Base-by-base conservation (phyloP, 1,140 invertebrate genomes). In the Fopius arisanus region DNA sequence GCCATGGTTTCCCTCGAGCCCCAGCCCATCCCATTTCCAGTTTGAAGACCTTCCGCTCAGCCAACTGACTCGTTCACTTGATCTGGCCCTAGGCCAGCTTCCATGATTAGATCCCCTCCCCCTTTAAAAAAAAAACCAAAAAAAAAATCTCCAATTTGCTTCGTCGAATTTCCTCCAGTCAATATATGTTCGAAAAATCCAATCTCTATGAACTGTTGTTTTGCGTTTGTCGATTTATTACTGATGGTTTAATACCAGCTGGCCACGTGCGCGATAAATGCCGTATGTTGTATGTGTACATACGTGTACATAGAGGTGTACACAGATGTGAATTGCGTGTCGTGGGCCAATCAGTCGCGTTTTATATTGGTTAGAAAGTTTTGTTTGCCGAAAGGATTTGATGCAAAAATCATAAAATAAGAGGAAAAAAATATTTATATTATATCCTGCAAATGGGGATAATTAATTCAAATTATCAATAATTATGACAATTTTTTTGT, bases 31-130 rank as follows among this genome's bases (percentile, higher is more conserved):
- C 43, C 43, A 48, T 19, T 48, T 48, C 43, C 43, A 48, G 43
- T 48, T 48, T 48, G 14, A 19, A 37, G 33, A 37, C 33, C 33
- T 37, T 37, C 7, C 33, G 33, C 33, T 37, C 33, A 10, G 12
- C 33, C 33, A 37, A 37, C 33, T 37, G 21, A 41, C 14, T 48
- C 78, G 78, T 78, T 79, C 74, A 70, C 77, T 78, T 76, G 48
- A 69, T 74, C 78, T 81, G 81, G 80, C 78, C 75, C 26, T 70
- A 51, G 72, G 76, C 79, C 79, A 82, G 70, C 76, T 80, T 80
- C 79, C 80, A 81, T 80, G 82, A 82, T 83, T 82, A 83, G 80
- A 82, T 80, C 79, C 75, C 65, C 71, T 70, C 12, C 70, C 29
- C 29, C 59, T 9, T 43, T 43, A 4, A 2, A 48, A 48, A 48